These are phyloP conservation scores for Gallirallus australis DNA, from an alignment of 2,797 vertebrate genomes.

Conservation along the genomic window DNA sequence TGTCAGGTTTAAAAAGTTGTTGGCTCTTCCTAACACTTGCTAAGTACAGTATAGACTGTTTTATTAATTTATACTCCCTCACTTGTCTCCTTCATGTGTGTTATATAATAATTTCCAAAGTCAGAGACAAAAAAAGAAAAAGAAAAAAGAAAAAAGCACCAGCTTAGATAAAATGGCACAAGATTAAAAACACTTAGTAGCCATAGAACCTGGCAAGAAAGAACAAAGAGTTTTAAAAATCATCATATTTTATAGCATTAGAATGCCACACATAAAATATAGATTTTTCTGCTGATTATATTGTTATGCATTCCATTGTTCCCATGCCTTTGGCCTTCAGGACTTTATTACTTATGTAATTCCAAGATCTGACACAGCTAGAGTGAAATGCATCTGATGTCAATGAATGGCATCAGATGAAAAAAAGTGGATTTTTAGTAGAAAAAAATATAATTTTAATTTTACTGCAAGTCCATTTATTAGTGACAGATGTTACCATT, in stretches of 20 bases:
- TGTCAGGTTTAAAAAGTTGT: conserved; percentile 58
- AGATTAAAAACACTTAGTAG: conserved; percentile 53
- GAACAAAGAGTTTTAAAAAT: conserved; percentile 75
- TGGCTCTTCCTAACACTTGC: conserved; percentile 63
- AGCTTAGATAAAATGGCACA: conserved; percentile 70
- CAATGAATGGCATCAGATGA: conserved; percentile 77
- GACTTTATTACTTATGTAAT: conserved; percentile 78
- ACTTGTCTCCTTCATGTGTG: conserved; percentile 61
- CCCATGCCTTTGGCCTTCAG: conserved; percentile 75
- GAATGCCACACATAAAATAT: conserved; percentile 74
- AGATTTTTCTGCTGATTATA: conserved; percentile 79
- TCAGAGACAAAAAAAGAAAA: conserved; percentile 74
- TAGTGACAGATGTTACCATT: conserved; percentile 80
- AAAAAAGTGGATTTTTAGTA: conserved; percentile 71
- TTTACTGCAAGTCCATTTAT: conserved; percentile 73
- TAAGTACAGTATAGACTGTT: conserved; percentile 57
- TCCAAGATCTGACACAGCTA: conserved; percentile 73
- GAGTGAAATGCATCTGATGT: conserved; percentile 80
- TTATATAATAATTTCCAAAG: conserved; percentile 77
- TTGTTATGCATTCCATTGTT: conserved; percentile 81
- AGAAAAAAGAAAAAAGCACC: conserved; percentile 68
- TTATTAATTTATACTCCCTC: conserved; percentile 69
- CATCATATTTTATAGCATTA: conserved; percentile 62
- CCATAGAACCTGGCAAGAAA: conserved; percentile 39
- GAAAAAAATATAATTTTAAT: conserved; percentile 76